Base-by-base conservation (phyloP, 2,797 vertebrate species). In the Premnoplex brunnescens region DNA sequence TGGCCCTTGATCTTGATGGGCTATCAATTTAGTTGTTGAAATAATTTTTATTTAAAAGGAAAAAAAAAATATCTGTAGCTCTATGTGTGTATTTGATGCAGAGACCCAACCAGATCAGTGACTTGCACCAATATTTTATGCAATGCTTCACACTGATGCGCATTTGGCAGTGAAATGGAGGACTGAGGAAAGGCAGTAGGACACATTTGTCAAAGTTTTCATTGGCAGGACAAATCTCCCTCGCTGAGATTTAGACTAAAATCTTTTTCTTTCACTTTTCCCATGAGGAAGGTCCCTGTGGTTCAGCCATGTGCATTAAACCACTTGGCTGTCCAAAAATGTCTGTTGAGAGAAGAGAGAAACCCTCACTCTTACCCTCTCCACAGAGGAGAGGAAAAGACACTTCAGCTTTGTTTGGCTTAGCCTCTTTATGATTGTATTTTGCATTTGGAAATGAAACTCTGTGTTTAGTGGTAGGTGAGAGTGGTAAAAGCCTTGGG, bases 231-330 rank as follows among this genome's bases (percentile, higher is more conserved):
- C 19, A 88, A 77, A 64, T 23, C 41, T 68, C n/a, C 27, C 80
- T 74, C 39, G 28, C 30, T 1, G 5, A 68, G 59, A n/a, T 68
- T 91, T 80, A 74, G 1, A 1, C 52, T 80, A 54, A 88, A 88
- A 91, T 49, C 41, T 93, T 92, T 88, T 68, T 21, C 60, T 93
- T 78, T 93, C 28, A 16, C n/a, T 82, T 92, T 76, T 56, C 64
- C 72, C 44, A 10, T 0, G 0, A 23, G 28, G 48, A 71, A 0
- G 0, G 27, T 58, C 56, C 41, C 28, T 34, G 74, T 51, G 80
- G 58, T 28, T 69, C 84, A 95, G 36, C 24, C 63, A 16, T 19
- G 43, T 43, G 39, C 71, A 85, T 85, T 76, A 94, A 60, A 6
- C n/a, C 71, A 56, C 69, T 85, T 15, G 67, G 36, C 71, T 82